A percentile compares a stretch with the other conserved stretches of the same genome.
phyloP scores from a whole-genome alignment of 2,113 vertebrate species.

The Piaya cayana region DNA sequence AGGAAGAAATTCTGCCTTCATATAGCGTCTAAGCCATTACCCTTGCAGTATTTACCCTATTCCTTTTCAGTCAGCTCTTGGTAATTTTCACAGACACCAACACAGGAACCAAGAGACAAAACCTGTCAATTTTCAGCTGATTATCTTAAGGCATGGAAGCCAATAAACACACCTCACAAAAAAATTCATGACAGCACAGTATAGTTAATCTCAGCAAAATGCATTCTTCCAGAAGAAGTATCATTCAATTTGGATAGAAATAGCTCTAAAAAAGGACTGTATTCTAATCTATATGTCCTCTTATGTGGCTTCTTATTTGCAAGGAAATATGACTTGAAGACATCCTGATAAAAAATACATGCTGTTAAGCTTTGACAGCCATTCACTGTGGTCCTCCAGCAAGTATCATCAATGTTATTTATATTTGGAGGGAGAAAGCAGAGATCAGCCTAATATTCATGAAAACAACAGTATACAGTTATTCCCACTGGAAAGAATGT shows the following conservation, averaged over 20 bases:
- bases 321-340: background rate
- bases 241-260: background rate
- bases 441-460: background rate
- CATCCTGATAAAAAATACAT: background rate
- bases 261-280: background rate
- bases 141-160: background rate
- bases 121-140: background rate
- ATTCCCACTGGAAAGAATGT: constrained; percentile 50
- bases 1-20: background rate
- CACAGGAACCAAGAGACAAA: background rate
- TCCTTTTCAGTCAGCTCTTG: background rate
- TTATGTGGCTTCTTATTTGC: background rate
- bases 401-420: background rate
- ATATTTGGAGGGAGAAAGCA: background rate
- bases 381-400: background rate
- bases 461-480: constrained; percentile 41
- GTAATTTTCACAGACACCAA: background rate
- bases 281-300: background rate
- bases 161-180: background rate
- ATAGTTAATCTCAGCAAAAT: background rate
- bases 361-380: background rate
- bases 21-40: background rate
- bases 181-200: background rate
- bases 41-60: background rate
- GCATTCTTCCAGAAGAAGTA: background rate